phyloP scores from a whole-genome alignment of 2,797 vertebrate genomes.

The Psittacula echo region DNA sequence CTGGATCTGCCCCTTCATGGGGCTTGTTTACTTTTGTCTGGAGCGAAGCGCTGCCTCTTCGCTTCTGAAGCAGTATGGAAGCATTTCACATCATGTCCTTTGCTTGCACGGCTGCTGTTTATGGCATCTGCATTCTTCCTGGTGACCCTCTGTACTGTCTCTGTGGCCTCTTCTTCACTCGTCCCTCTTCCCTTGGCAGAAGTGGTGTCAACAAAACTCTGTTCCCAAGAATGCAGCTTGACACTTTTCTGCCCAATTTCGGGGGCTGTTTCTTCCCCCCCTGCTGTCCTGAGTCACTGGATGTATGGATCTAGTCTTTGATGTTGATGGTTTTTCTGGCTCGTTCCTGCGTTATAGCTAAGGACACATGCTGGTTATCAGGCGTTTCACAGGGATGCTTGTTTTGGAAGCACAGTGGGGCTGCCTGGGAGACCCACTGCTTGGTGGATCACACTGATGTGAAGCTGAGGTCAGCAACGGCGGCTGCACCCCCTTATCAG shows the following conservation, averaged over 20 bases:
- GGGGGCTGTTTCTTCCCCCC: fast-evolving
- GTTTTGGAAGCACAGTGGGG: background rate
- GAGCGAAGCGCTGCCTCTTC: fast-evolving
- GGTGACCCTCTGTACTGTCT: background rate
- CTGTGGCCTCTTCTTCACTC: background rate
- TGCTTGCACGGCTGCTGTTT: background rate
- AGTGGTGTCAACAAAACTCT: background rate
- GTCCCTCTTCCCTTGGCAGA: background rate
- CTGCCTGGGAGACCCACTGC: background rate
- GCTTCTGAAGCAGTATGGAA: background rate
- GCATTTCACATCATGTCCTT: background rate
- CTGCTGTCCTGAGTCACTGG: background rate
- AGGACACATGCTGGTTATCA: background rate
- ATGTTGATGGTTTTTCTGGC: background rate
- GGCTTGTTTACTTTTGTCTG: background rate
- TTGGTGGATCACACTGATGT: background rate
- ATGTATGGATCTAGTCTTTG: conserved; percentile 17
- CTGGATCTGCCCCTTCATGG: background rate
- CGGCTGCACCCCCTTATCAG: background rate
- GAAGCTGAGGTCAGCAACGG: background rate
- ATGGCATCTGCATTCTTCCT: background rate
- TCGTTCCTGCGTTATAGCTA: background rate
- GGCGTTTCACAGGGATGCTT: background rate
- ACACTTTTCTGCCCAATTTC: background rate
- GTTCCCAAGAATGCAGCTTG: background rate